Conservation (phyloP, 2,113 vertebrate genomes). For the Cyanoramphus novaezelandiae region DNA sequence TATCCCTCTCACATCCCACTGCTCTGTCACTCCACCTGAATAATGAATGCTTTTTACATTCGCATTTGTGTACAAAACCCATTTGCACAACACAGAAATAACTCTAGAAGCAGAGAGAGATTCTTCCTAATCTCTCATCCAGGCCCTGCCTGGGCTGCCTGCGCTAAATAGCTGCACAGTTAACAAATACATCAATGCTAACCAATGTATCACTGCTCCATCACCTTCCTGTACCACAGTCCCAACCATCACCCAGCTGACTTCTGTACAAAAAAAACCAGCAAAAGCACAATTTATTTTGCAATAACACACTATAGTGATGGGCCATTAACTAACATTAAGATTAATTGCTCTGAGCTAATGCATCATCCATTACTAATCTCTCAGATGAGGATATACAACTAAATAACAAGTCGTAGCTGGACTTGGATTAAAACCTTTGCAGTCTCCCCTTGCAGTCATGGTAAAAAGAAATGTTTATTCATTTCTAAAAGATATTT, state of each 20-base stretch:
- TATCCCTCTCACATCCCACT: neutral
- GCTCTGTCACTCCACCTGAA: slow-evolving; percentile 54
- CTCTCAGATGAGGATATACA: neutral
- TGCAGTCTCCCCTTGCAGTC: neutral
- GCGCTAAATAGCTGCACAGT: neutral
- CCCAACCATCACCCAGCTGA: neutral
- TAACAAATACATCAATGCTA: neutral
- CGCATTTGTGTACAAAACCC: slow-evolving; percentile 37
- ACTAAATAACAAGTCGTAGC: neutral
- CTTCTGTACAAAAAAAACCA: neutral
- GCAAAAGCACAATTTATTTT: slow-evolving; percentile 61
- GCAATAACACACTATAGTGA: slow-evolving; percentile 29
- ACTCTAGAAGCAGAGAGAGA: neutral
- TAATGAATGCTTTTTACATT: slow-evolving; percentile 39
- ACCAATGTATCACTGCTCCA: neutral
- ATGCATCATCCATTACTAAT: slow-evolving; percentile 64
- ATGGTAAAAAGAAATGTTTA: neutral
- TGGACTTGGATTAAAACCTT: neutral
- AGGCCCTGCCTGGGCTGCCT: neutral
- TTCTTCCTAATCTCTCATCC: neutral
- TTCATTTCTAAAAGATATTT: neutral
- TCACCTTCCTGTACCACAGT: neutral
- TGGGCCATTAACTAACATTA: slow-evolving; percentile 53
- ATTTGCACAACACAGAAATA: slow-evolving; percentile 34
- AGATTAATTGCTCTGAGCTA: slow-evolving; percentile 61